These are phyloP conservation scores for Nycticryphes semicollaris DNA, from an alignment of 2,113 vertebrate genomes.

Conservation along the genomic window DNA sequence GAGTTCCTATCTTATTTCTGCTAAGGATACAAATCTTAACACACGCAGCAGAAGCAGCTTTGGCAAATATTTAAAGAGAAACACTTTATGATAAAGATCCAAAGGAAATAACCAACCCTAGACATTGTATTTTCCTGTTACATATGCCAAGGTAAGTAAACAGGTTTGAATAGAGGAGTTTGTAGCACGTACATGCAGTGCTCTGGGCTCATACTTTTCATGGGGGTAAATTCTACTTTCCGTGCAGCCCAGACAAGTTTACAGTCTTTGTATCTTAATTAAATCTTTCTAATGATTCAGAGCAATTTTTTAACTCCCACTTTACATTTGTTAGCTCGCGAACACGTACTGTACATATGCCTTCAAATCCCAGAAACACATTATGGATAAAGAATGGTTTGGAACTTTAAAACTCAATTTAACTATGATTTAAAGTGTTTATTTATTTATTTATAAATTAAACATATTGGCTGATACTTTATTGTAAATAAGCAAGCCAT, in stretches of 20 bases:
- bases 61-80: neutral
- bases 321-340: slow-evolving; percentile 25
- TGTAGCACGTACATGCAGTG: neutral
- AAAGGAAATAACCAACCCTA: neutral
- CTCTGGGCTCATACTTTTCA: neutral
- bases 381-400: slow-evolving; percentile 48
- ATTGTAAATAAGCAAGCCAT: slow-evolving; percentile 39
- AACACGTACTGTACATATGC: neutral
- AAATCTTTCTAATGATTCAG: slow-evolving; percentile 61
- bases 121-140: neutral
- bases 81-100: neutral
- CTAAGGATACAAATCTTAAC: neutral
- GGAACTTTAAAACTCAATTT: slow-evolving; percentile 58
- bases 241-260: neutral
- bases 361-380: slow-evolving; percentile 37
- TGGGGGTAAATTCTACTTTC: neutral
- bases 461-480: slow-evolving; percentile 27
- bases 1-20: neutral
- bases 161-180: neutral
- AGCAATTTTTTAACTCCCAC: slow-evolving; percentile 45
- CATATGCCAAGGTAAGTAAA: neutral
- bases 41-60: rapidly evolving
- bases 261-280: slow-evolving; percentile 56
- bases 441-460: slow-evolving; percentile 59
- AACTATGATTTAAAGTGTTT: slow-evolving; percentile 53